Evolutionary conservation across 2,113 vertebrate genomes (phyloP).

Genomic region (Smithornis capensis): DNA sequence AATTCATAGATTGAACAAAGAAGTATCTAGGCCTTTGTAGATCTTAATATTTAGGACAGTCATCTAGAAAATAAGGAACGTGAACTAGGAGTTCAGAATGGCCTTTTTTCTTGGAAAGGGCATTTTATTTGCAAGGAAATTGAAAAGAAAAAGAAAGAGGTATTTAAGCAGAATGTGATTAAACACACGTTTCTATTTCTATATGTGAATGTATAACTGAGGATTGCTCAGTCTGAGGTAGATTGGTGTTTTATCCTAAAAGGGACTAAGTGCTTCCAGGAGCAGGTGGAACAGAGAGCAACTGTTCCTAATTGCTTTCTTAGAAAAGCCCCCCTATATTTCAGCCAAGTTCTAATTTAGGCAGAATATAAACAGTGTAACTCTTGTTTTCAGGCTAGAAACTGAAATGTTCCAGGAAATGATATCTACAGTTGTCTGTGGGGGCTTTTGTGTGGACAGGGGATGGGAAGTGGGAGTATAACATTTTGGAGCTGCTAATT

Average conservation of each 20-base stretch:
- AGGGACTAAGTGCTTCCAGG: not conserved
- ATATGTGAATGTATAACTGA: not conserved
- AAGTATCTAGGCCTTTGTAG: not conserved
- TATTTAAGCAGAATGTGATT: not conserved
- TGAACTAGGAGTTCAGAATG: not conserved
- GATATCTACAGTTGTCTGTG: not conserved
- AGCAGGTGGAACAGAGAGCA: not conserved
- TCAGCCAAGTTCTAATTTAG: not conserved
- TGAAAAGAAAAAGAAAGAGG: no score
- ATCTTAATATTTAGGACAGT: not conserved
- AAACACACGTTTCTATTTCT: not conserved
- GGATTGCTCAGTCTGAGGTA: not conserved
- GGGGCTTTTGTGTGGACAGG: not conserved
- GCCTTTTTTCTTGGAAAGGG: not conserved
- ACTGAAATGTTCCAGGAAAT: not conserved
- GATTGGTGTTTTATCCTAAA: not conserved
- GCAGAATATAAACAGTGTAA: not conserved
- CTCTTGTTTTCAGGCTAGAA: not conserved
- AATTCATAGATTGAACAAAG: not conserved
- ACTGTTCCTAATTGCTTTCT: not conserved
- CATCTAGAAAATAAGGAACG: not conserved
- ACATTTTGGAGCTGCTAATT: not conserved
- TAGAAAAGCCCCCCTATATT: not conserved
- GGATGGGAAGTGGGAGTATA: no score
- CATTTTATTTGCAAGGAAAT: not conserved